Evolutionary conservation across 2,113 vertebrate genomes (phyloP), one percentile per base, ranked within the genome.

Genomic region (Danio rerio): DNA sequence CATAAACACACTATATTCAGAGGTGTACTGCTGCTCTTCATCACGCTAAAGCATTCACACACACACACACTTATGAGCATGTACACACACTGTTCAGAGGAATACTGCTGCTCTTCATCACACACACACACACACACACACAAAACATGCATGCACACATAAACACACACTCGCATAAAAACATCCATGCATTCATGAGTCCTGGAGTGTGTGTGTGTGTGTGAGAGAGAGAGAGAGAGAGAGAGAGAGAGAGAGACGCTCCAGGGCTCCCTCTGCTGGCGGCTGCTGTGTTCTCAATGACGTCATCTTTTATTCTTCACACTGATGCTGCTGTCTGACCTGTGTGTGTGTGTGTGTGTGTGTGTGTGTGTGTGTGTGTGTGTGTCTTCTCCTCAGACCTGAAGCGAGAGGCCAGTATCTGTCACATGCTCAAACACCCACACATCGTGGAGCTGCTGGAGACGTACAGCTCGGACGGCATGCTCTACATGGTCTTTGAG

Each of bases 401-500:
- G 92, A 99, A 99, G 93, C 94, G 98, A 80, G 98, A 99, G 94
- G 97, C 98, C 91, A 99, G 97, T 92, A 99, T 99, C 93, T 99
- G 97, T 93, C 98, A 99, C 92, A 99, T 99, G 98, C 95, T 99
- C 91, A 99, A 99, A 88, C 98, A 99, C 90, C 96, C 98, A 73
- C 98, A 99, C 92, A 99, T 99, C 87, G 98, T 99, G 84, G 98
- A 99, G 89, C 94, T 99, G 43, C 91, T 99, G 93, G 97, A 99
- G 93, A 99, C 98, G 0, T 99, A 99, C 95, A 99, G 97, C 92
- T 99, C 98, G 47, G 98, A 99, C 88, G 98, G 98, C 90, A 99
- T 99, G 98, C 97, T 99, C 91, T 99, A 99, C 92, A 99, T 99
- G 98, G 97, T 99, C 81, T 99, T 99, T 58, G 97, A 99, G 93